Percentiles rank a stretch among this genome's conserved stretches.
Evolutionary conservation across 2,113 vertebrate species (phyloP).

Genomic region (Vidua macroura): DNA sequence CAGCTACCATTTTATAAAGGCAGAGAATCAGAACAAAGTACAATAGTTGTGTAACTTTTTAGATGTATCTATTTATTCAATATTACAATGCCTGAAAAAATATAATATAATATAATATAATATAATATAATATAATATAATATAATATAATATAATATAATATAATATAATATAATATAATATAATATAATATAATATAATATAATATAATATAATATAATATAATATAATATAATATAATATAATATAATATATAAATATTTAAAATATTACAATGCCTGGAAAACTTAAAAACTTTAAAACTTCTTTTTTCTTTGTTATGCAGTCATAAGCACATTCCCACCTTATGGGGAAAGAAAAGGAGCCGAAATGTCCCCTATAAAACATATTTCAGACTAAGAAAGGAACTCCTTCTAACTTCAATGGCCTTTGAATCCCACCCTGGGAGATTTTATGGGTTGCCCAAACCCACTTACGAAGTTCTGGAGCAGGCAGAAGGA

Average conservation of each 20-base stretch:
- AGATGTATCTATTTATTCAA: neutral
- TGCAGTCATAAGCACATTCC: neutral
- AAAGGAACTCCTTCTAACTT: neutral
- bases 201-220: too few relatives aligned
- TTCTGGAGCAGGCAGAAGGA: neutral
- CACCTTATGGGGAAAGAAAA: neutral
- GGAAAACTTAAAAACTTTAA: neutral
- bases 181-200: too few relatives aligned
- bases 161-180: too few relatives aligned
- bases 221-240: too few relatives aligned
- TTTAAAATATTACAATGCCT: neutral
- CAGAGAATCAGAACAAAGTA: neutral
- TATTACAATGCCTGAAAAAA: neutral
- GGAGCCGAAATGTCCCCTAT: neutral
- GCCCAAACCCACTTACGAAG: rapidly evolving
- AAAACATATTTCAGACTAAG: neutral
- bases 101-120: too few relatives aligned
- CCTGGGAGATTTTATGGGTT: neutral
- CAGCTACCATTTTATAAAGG: neutral
- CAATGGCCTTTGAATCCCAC: neutral
- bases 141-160: too few relatives aligned
- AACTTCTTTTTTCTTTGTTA: neutral
- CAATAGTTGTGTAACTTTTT: neutral
- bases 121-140: neutral
- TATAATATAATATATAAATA: too few relatives aligned